phyloP scores from a whole-genome alignment of 2,797 vertebrate genomes.

The Vireo griseus region DNA sequence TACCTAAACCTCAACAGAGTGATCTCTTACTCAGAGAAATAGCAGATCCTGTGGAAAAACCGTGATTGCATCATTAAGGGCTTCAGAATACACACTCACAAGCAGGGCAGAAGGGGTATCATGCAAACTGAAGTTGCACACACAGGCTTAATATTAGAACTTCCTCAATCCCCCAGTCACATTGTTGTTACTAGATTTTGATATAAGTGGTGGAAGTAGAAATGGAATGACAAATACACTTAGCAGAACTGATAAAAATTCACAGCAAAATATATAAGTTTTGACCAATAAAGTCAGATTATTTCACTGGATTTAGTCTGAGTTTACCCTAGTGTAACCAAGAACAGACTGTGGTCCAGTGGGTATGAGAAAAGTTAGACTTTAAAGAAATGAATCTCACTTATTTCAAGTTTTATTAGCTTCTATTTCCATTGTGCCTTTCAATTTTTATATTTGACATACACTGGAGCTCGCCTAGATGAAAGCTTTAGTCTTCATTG shows the following conservation, averaged over 20 bases:
- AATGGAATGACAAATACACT: neutral
- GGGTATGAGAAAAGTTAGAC: neutral
- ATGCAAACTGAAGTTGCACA: neutral
- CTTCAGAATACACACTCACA: neutral
- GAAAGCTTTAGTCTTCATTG: conserved; percentile 2
- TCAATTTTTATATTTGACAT: conserved; percentile 18
- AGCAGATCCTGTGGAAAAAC: neutral
- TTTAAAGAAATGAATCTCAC: conserved; percentile 30
- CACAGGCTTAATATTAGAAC: neutral
- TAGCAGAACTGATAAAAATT: conserved; percentile 2
- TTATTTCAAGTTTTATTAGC: conserved; percentile 21
- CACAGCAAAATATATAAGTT: neutral
- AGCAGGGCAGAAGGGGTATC: neutral
- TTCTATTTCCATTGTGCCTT: conserved; percentile 21
- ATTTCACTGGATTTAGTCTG: neutral
- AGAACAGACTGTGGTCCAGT: neutral
- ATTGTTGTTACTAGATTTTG: neutral
- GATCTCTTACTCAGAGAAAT: neutral
- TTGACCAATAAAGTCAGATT: conserved; percentile 22
- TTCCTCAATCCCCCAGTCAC: neutral
- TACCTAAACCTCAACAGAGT: neutral
- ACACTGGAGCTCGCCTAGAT: neutral
- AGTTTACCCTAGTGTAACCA: neutral
- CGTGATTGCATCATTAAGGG: neutral
- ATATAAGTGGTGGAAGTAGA: neutral